Conservation (phyloP, 2,113 vertebrate genomes). For the Gulo gulo region DNA sequence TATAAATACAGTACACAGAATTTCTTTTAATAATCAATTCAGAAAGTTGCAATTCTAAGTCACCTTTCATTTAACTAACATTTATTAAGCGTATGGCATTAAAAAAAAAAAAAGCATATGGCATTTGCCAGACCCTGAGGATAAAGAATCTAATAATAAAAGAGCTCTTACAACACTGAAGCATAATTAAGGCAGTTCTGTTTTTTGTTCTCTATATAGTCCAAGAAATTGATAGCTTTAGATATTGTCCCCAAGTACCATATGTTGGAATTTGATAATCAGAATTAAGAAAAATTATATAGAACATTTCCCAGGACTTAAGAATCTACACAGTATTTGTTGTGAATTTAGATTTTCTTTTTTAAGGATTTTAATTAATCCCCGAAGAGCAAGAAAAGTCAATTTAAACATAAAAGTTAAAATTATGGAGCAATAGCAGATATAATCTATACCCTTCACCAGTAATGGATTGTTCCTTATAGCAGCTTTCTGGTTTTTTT, state of each 20-base stretch:
- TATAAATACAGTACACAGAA: constrained; percentile 3
- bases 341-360: constrained; percentile 68
- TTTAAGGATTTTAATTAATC: constrained; percentile 72
- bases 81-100: constrained; percentile 52
- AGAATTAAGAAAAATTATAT: constrained; percentile 56
- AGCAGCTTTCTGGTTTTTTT: neutral
- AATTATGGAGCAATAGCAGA: constrained; percentile 46
- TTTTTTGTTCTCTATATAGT: constrained; percentile 42
- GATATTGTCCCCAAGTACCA: constrained; percentile 40
- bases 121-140: constrained; percentile 43
- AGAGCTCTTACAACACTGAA: neutral
- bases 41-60: constrained; percentile 50
- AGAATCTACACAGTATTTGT: constrained; percentile 57
- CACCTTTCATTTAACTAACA: constrained; percentile 56
- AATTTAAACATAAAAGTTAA: constrained; percentile 68
- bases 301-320: constrained; percentile 50
- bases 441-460: constrained; percentile 36
- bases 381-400: constrained; percentile 60
- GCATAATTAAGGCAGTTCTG: constrained; percentile 45
- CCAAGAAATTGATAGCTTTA: constrained; percentile 57
- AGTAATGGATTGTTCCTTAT: constrained; percentile 38
- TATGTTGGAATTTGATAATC: constrained; percentile 54
- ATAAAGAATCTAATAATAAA: constrained; percentile 48
- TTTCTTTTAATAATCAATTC: constrained; percentile 28
- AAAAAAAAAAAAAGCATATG: constrained; percentile 1